Base-by-base conservation (phyloP, 2,888 invertebrate genomes). In the Caenorhabditis sinica region DNA sequence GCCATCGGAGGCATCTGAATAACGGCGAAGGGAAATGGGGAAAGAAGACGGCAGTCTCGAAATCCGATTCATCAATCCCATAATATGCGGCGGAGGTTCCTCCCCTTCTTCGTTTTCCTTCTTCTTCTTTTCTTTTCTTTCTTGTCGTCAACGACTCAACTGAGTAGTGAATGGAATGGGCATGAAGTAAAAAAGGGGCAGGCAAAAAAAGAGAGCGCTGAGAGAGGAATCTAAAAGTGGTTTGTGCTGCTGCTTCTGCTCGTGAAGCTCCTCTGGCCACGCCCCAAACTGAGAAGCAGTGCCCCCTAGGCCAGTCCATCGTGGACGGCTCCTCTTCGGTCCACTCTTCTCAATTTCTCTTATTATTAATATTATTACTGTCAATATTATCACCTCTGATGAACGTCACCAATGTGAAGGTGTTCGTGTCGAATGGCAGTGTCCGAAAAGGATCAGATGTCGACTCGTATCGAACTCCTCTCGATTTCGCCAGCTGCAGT, bases 381-480 rank as follows among this genome's bases (percentile, higher is more conserved):
- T 56, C 28, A 25, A 4, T 56, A 49, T 66, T 66, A 40, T 51
- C 28, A 68, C 30, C 53, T 33, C 73, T 63, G 51, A 81, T 77
- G 82, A 86, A 61, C 20, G 72, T 66, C 20, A 61, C 82, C 56
- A 72, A 87, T 72, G 89, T 89, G 36, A 84, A 88, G 58, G 88
- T 89, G 30, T 83, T 89, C 36, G 87, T 89, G 51, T 72, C 85
- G 58, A 86, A 83, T 76, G 83, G 82, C 53, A 63, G 58, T 40
- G 79, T 80, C n/a, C 75, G 83, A 15, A 69, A 80, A 53, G 43
- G 72, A 74, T 77, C 72, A 36, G 83, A 77, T 17, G 69, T 69
- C 63, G 76, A 80, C 49, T 63, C 71, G 51, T 83, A 83, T 45
- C 73, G 83, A 43, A 74, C 79, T 9, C 66, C 74, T 11, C 72